Evolutionary conservation across 2,888 invertebrate genomes (phyloP).

Genomic region (Amiota minor): DNA sequence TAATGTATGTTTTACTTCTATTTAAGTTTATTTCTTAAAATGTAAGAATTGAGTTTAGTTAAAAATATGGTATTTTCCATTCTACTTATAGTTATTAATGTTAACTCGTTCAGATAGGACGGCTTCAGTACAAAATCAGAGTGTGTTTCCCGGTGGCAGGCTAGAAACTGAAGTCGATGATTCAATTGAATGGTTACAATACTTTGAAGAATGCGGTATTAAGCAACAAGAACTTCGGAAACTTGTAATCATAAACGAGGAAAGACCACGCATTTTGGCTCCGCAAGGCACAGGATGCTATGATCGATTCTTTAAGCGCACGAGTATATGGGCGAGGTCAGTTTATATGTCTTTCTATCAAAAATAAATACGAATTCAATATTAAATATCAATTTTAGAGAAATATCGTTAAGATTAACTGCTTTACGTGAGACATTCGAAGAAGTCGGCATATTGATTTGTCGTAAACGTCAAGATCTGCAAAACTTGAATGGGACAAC

Average conservation of each 20-base stretch:
- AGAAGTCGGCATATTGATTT: slow-evolving; percentile 86
- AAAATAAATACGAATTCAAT: slow-evolving; percentile 10
- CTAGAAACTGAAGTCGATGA: slow-evolving; percentile 79
- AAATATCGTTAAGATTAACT: slow-evolving; percentile 85
- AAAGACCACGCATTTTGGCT: slow-evolving; percentile 75
- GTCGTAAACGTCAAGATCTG: slow-evolving; percentile 75
- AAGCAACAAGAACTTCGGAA: slow-evolving; percentile 74
- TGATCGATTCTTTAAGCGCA: slow-evolving; percentile 62
- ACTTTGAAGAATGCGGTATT: slow-evolving; percentile 79
- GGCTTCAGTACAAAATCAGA: slow-evolving; percentile 82
- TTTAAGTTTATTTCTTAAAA: neutral
- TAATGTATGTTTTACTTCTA: neutral
- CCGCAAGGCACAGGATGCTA: slow-evolving; percentile 73
- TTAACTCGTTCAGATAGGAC: slow-evolving; percentile 81
- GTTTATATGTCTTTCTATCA: slow-evolving; percentile 31
- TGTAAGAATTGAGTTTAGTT: neutral
- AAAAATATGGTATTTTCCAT: neutral
- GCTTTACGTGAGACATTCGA: slow-evolving; percentile 94
- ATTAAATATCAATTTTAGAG: slow-evolving; percentile 64
- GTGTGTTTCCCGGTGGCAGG: slow-evolving; percentile 91
- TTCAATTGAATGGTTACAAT: slow-evolving; percentile 80
- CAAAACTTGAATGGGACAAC: slow-evolving; percentile 70
- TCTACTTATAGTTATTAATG: slow-evolving; percentile 63
- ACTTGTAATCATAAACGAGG: slow-evolving; percentile 62
- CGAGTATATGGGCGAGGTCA: slow-evolving; percentile 60